Evolutionary conservation across 2,797 vertebrate genomes (phyloP), one percentile per base, ranked within the genome.

Genomic region (Semaprochilodus insignis): DNA sequence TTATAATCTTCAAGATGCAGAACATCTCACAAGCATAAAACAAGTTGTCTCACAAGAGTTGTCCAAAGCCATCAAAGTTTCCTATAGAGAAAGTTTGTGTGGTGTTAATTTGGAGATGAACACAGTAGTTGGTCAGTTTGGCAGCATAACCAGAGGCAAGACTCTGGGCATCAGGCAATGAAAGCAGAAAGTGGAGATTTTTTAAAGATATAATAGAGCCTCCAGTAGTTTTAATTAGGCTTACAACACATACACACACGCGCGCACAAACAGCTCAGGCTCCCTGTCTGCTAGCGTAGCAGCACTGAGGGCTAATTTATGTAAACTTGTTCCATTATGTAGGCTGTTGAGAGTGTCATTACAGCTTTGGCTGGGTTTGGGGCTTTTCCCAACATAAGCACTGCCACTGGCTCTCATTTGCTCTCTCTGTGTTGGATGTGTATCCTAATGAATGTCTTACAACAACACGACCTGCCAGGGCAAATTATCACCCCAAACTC

Each of bases 401-500:
- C 81, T 91, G 88, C 87, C 91, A 89, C 89, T 89, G 89, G 89
- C 52, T 93, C 93, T 94, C 93, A 93, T 94, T 95, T 95, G 94
- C 92, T 94, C 90, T 44, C n/a, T 34, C 31, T 94, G 90, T 93
- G 93, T 93, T 94, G 91, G 92, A 93, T 93, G 90, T 91, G 91
- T 93, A 93, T 93, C 93, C 92, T 95, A 95, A 95, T 95, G 94
- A 95, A 94, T 86, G 90, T 87, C 92, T 94, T 94, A 95, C 93
- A 95, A 95, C 93, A 95, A 94, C 92, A 92, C 87, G 90, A 94
- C 91, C 93, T 94, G 93, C 92, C 93, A 94, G 93, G 88, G 90
- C 93, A 95, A 95, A 95, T 94, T 94, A 96, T 95, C 94, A 94
- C 94, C 94, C 92, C 92, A 92, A 94, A 94, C 89, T 93, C 93